These are phyloP conservation scores for Stenichneumon culpator DNA, from an alignment of 2,888 invertebrate genomes.

Conservation along the genomic window DNA sequence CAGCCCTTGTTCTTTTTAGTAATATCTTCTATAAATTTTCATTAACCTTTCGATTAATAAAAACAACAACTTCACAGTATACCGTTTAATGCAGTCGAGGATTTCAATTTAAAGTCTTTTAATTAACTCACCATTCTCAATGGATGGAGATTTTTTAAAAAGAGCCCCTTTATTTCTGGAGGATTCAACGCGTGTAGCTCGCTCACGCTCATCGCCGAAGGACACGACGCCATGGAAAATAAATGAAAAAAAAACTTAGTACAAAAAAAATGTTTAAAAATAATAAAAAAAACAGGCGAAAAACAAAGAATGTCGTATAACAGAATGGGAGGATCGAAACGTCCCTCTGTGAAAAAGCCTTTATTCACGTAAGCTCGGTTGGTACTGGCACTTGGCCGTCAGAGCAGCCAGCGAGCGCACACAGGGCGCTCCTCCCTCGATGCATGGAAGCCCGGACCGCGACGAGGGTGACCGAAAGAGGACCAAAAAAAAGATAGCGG, in stretches of 20 bases:
- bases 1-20: too few relatives aligned
- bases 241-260: not conserved
- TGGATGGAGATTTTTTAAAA: too few relatives aligned
- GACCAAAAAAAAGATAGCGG: slow-evolving; percentile 11
- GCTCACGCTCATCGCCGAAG: not conserved
- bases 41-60: too few relatives aligned
- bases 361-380: slow-evolving; percentile 33
- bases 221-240: not conserved
- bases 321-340: slow-evolving; percentile 11
- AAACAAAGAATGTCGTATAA: slow-evolving; percentile 43
- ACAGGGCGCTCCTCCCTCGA: slow-evolving; percentile 6
- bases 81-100: too few relatives aligned
- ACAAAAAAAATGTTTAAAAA: slow-evolving; percentile 9
- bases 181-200: too few relatives aligned
- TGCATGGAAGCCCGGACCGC: slow-evolving; percentile 23
- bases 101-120: too few relatives aligned
- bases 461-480: slow-evolving; percentile 24
- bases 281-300: slow-evolving; percentile 3
- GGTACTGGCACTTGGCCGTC: slow-evolving; percentile 46
- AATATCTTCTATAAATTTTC: too few relatives aligned
- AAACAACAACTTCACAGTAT: too few relatives aligned
- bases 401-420: slow-evolving; percentile 11
- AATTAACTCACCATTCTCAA: too few relatives aligned
- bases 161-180: too few relatives aligned
- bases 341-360: slow-evolving; percentile 35